phyloP scores from a whole-genome alignment of 2,888 invertebrate genomes.

The Trichopria drosophilae region DNA sequence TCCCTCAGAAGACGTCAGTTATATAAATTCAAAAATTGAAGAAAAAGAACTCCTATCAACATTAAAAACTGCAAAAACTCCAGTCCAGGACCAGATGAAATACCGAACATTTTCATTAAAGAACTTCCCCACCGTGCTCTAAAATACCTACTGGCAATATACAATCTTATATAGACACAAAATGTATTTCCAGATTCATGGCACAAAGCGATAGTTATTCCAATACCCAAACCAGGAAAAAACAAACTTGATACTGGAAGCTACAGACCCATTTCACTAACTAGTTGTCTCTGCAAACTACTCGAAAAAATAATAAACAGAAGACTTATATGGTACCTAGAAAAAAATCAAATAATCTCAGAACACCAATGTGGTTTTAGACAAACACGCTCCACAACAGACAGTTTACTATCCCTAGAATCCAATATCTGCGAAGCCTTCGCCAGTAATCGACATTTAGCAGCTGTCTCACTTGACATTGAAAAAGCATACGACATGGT shows the following conservation, averaged over 20 bases:
- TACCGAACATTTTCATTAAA: slow-evolving; percentile 19
- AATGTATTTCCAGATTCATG: no score
- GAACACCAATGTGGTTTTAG: slow-evolving; percentile 31
- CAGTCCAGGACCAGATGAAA: slow-evolving; percentile 25
- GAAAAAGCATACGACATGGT: slow-evolving; percentile 35
- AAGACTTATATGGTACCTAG: slow-evolving; percentile 31
- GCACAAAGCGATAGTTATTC: no score
- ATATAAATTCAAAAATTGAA: not conserved
- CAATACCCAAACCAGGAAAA: no score
- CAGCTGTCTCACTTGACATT: no score
- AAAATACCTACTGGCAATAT: slow-evolving; percentile 1
- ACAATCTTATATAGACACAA: no score
- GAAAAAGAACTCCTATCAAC: slow-evolving; percentile 11
- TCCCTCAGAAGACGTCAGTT: not conserved
- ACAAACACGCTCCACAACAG: slow-evolving; percentile 24
- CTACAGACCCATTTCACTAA: no score
- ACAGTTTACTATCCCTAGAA: no score
- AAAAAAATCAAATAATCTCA: no score
- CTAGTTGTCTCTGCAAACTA: slow-evolving; percentile 28
- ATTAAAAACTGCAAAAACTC: slow-evolving; percentile 12
- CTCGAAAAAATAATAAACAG: slow-evolving; percentile 32
- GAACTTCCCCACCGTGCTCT: slow-evolving; percentile 12
- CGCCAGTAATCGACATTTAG: slow-evolving; percentile 16
- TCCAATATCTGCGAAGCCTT: slow-evolving; percentile 4
- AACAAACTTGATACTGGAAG: no score